A percentile compares a stretch with the other conserved stretches of the same genome.
Conservation (phyloP, 2,888 invertebrate genomes). For the Epiblema foenella region DNA sequence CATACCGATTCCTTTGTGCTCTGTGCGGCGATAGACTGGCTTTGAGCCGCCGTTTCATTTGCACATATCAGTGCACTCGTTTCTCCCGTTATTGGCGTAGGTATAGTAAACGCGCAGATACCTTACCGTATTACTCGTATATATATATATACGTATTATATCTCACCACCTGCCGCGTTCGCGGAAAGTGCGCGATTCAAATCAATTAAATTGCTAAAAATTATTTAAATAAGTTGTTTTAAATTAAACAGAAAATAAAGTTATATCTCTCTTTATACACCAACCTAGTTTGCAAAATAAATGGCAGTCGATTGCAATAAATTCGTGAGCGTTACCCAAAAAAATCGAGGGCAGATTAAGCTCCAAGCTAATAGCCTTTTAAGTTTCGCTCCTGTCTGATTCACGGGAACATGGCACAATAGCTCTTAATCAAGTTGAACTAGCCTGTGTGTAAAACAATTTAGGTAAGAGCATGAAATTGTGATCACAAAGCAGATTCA, state of each 20-base stretch:
- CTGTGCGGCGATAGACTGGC: constrained; percentile 4
- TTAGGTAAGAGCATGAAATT: neutral
- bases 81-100: neutral
- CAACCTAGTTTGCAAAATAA: too few species aligned
- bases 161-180: neutral
- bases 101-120: neutral
- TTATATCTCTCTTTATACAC: too few species aligned
- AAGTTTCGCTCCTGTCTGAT: neutral
- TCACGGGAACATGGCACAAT: neutral
- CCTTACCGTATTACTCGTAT: too few species aligned
- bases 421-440: neutral
- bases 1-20: neutral
- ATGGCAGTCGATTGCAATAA: neutral
- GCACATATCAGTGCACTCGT: neutral
- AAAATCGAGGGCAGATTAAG: neutral
- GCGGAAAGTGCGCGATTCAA: neutral
- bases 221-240: too few species aligned
- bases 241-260: too few species aligned
- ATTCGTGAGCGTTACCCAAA: neutral
- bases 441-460: neutral
- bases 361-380: neutral
- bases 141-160: neutral
- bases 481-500: neutral
- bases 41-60: constrained; percentile 4
- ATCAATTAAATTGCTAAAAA: neutral